Evolutionary conservation across 2,113 vertebrate species (phyloP).

Genomic region (Hypomesus transpacificus): DNA sequence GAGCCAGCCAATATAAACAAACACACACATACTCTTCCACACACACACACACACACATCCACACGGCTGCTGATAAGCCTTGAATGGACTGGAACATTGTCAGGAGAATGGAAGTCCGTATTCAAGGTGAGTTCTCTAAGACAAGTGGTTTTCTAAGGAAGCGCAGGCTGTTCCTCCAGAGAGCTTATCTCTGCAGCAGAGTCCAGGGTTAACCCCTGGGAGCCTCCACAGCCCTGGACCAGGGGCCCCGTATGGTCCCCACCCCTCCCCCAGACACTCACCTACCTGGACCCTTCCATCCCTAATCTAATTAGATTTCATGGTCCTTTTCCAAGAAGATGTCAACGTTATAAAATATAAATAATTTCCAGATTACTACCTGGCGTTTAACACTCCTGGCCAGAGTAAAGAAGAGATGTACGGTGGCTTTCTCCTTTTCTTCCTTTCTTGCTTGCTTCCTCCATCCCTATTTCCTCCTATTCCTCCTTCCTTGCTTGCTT

Average conservation of each 20-base stretch:
- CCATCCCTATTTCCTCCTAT: slow-evolving; percentile 7
- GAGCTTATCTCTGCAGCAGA: slow-evolving; percentile 63
- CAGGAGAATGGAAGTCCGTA: slow-evolving; percentile 10
- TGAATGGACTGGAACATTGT: not conserved
- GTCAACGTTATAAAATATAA: slow-evolving; percentile 68
- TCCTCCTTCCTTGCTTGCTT: not conserved
- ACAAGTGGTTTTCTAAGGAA: slow-evolving; percentile 57
- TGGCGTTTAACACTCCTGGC: slow-evolving; percentile 62
- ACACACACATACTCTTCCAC: not conserved
- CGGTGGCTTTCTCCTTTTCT: slow-evolving; percentile 9
- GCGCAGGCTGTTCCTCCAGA: slow-evolving; percentile 41
- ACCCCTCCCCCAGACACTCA: slow-evolving; percentile 49
- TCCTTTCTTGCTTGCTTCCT: not conserved
- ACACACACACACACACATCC: not conserved
- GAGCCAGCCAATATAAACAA: not conserved
- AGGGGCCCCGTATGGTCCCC: slow-evolving; percentile 13
- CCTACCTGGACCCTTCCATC: slow-evolving; percentile 53
- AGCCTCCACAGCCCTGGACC: slow-evolving; percentile 34
- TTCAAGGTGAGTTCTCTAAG: slow-evolving; percentile 57
- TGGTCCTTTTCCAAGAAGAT: slow-evolving; percentile 53
- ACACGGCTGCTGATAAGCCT: not conserved
- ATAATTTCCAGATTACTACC: slow-evolving; percentile 74
- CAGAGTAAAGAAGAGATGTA: slow-evolving; percentile 52
- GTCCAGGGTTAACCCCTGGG: slow-evolving; percentile 66
- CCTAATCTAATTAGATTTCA: slow-evolving; percentile 72